Conservation (phyloP, 2,113 vertebrate genomes). For the Pantherophis guttatus region DNA sequence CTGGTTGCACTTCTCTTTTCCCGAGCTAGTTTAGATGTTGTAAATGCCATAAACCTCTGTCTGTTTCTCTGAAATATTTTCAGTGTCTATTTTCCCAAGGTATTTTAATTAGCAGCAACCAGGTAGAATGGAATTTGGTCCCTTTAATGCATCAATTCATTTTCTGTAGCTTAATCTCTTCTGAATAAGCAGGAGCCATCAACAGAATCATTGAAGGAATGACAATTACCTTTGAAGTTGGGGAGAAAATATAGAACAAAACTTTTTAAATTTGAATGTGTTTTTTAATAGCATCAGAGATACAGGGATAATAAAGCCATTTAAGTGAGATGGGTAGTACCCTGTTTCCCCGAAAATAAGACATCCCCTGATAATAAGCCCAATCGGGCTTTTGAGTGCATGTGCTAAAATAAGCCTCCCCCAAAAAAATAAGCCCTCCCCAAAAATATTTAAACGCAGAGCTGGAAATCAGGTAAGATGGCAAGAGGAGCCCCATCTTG, state of each 20-base stretch:
- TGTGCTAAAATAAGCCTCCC: too few relatives aligned
- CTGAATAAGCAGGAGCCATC: background rate
- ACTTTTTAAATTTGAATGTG: background rate
- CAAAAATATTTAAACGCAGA: too few relatives aligned
- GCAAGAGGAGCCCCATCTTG: too few relatives aligned
- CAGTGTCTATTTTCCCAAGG: background rate
- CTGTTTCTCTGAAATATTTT: background rate
- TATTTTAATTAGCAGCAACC: too few relatives aligned
- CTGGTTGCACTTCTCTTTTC: background rate
- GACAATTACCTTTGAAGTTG: constrained; percentile 9
- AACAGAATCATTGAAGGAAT: background rate
- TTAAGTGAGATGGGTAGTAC: background rate
- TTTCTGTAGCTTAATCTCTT: background rate
- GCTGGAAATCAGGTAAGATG: too few relatives aligned
- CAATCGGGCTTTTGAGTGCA: too few relatives aligned
- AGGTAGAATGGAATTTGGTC: background rate
- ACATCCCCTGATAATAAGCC: too few relatives aligned
- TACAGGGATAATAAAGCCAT: background rate
- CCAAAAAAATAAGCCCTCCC: too few relatives aligned
- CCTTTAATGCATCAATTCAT: background rate
- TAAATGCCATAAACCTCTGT: background rate
- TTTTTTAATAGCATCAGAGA: background rate
- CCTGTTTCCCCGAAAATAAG: too few relatives aligned
- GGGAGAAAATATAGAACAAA: background rate
- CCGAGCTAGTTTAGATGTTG: background rate